A percentile compares a stretch with the other conserved stretches of the same genome.
Conservation (phyloP, 2,888 invertebrate genomes). For the Antheraea assamensis region DNA sequence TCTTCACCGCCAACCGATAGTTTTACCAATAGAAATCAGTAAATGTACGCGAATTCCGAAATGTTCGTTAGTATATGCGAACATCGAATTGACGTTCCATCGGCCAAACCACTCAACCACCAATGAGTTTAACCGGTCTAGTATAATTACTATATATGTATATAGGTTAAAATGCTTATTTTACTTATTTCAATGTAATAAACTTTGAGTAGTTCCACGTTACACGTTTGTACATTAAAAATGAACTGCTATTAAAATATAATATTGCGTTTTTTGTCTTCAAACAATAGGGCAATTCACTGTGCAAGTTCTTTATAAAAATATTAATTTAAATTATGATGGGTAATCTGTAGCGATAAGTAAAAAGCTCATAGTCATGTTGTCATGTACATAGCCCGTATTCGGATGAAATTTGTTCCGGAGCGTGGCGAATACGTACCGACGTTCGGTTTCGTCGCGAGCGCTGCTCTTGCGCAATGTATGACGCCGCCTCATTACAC, state of each 20-base stretch:
- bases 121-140: too few species aligned
- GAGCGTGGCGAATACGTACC: constrained; percentile 68
- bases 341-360: constrained; percentile 15
- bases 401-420: constrained; percentile 74
- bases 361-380: constrained; percentile 55
- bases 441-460: constrained; percentile 58
- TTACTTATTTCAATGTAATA: not conserved
- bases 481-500: constrained; percentile 69
- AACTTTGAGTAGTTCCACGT: not conserved
- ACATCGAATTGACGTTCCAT: too few species aligned
- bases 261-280: constrained; percentile 31
- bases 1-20: too few species aligned
- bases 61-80: too few species aligned
- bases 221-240: not conserved
- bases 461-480: constrained; percentile 65
- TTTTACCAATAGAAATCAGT: too few species aligned
- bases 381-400: constrained; percentile 59
- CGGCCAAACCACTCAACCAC: too few species aligned
- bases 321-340: constrained; percentile 15
- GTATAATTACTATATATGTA: too few species aligned
- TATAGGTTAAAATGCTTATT: not conserved
- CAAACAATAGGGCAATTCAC: constrained; percentile 13
- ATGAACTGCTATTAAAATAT: not conserved
- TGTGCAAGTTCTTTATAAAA: constrained; percentile 2
- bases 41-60: too few species aligned